Evolutionary conservation across 2,113 vertebrate species (phyloP), one percentile per base, ranked within the genome.

Genomic region (Prionailurus viverrinus): DNA sequence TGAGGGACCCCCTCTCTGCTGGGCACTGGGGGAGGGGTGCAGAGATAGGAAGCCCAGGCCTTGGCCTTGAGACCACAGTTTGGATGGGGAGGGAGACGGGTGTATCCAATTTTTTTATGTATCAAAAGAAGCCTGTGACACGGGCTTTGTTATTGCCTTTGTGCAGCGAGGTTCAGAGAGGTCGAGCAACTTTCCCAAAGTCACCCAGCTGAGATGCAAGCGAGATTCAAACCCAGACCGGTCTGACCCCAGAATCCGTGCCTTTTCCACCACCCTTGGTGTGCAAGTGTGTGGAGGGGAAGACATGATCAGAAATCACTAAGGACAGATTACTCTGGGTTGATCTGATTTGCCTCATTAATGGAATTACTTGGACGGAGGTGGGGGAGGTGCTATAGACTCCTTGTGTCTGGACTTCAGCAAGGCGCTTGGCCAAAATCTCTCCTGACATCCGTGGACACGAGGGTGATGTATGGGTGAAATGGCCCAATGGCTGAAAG

Each of bases 391-490:
- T 33, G 71, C 66, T 7, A 14, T 23, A 41, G 69, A n/a, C 14
- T 55, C 29, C 76, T 63, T 9, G 33, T 27, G 31, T 78, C 94
- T 97, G 96, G 92, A 71, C 66, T 97, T 95, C 8, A 93, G 71
- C 71, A 88, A 91, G 51, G 39, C 51, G 0, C 27, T 41, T 21
- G 45, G 79, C 55, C 69, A 69, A 94, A 94, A 93, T 96, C 45
- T 79, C 69, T 65, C 48, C 89, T 84, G 89, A 81, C 69, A 18
- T 36, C 45, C 15, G 12, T 66, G 71, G 71, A 88, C 76, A 71
- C 27, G 9, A 7, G 51, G 25, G 55, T 53, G 69, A 25, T 2
- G 6, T 36, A 45, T 29, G 73, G 41, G 68, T 0, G 0, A 55
- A 12, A 23, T 1, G 23, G 41, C 61, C 66, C 27, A 13, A 2